Conservation (phyloP, 2,113 vertebrate species). For the Oryzias celebensis region DNA sequence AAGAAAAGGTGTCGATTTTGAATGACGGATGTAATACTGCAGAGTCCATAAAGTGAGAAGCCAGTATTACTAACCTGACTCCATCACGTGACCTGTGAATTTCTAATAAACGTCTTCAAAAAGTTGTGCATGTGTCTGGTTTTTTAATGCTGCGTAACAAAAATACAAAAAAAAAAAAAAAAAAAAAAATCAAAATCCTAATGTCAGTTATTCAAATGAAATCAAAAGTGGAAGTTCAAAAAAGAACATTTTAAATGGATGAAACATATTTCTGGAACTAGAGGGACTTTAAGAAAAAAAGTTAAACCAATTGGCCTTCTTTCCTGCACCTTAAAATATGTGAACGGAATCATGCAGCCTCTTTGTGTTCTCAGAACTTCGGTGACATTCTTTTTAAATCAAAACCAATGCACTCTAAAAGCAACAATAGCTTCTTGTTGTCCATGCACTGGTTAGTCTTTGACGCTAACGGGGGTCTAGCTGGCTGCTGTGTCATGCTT, state of each 20-base stretch:
- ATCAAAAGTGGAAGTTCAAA: neutral
- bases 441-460: constrained; percentile 35
- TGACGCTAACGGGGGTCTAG: constrained; percentile 42
- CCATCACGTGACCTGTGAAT: constrained; percentile 60
- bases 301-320: constrained; percentile 52
- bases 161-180: constrained; percentile 3
- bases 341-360: constrained; percentile 31
- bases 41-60: constrained; percentile 36
- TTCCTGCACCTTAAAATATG: constrained; percentile 47
- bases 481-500: constrained; percentile 40
- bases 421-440: constrained; percentile 34
- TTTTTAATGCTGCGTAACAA: constrained; percentile 12
- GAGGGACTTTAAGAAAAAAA: no score
- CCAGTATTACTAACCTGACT: constrained; percentile 29
- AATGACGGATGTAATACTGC: constrained; percentile 55
- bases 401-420: constrained; percentile 54
- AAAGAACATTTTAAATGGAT: no score
- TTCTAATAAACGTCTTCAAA: constrained; percentile 25
- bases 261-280: neutral
- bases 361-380: constrained; percentile 41
- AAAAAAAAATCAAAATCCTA: constrained; percentile 18
- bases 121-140: neutral
- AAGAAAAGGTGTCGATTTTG: constrained; percentile 61
- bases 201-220: constrained; percentile 1
- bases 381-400: constrained; percentile 46